Evolutionary conservation across 2,888 invertebrate species (phyloP).

Genomic region (Anthrax anthrax): DNA sequence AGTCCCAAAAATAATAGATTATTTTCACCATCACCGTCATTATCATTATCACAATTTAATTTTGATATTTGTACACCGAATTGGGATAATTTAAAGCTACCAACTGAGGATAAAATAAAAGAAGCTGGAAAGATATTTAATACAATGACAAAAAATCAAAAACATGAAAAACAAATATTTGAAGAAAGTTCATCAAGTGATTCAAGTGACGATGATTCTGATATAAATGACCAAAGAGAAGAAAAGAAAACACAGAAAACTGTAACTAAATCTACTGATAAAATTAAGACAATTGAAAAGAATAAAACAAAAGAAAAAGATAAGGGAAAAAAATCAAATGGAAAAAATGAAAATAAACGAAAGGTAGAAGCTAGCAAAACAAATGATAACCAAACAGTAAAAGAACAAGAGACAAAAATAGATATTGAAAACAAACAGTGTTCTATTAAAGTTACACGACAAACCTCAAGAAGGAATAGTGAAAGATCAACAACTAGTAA

Average conservation of each 20-base stretch:
- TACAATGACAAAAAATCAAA: background rate
- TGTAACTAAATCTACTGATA: background rate
- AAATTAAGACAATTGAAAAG: background rate
- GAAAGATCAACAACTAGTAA: background rate
- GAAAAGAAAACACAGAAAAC: background rate
- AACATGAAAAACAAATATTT: background rate
- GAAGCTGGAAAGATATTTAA: constrained; percentile 5
- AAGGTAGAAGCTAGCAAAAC: too few species aligned
- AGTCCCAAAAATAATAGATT: background rate
- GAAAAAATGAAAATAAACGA: background rate
- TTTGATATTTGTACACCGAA: constrained; percentile 4
- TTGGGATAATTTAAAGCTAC: constrained; percentile 5
- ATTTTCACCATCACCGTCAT: background rate
- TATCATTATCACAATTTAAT: background rate
- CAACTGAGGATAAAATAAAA: constrained; percentile 1
- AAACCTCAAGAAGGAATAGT: background rate
- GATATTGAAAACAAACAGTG: too few species aligned
- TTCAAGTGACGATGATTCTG: constrained; percentile 1
- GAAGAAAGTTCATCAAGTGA: constrained; percentile 4
- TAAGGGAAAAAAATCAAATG: background rate
- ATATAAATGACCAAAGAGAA: background rate
- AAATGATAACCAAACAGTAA: too few species aligned
- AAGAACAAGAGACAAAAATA: too few species aligned
- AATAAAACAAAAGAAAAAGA: background rate
- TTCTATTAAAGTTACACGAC: too few species aligned